phyloP scores from a whole-genome alignment of 2,797 vertebrate genomes.

The Ispidina lecontei region DNA sequence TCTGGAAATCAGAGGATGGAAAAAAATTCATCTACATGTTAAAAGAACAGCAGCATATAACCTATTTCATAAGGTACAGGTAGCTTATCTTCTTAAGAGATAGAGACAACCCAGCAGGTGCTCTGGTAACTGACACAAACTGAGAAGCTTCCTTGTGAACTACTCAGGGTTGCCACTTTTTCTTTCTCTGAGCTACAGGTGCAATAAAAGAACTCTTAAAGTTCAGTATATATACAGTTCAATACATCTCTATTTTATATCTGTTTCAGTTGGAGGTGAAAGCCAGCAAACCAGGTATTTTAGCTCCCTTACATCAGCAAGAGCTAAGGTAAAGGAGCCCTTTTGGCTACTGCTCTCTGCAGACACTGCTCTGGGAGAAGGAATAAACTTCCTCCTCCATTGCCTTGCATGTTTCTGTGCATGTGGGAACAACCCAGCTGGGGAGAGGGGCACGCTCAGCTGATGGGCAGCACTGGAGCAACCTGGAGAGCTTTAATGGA shows the following conservation, averaged over 20 bases:
- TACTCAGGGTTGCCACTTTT: not conserved
- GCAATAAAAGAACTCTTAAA: not conserved
- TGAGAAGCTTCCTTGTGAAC: not conserved
- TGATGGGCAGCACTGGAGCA: not conserved
- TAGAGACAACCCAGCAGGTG: not conserved
- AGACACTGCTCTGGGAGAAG: not conserved
- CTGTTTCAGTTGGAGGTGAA: not conserved
- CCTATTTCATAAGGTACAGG: not conserved
- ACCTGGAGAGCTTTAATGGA: not conserved
- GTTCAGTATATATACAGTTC: not conserved
- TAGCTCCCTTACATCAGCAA: not conserved
- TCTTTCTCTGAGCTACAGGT: not conserved
- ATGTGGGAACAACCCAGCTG: not conserved
- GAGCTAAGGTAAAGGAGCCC: not conserved
- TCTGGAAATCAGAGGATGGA: not conserved
- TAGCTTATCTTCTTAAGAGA: not conserved
- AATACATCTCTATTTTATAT: not conserved
- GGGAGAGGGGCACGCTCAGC: not conserved
- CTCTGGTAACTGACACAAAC: rapidly evolving
- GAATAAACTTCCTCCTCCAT: not conserved
- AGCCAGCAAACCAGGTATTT: not conserved
- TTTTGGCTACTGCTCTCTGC: not conserved
- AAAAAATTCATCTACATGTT: not conserved
- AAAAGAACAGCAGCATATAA: not conserved
- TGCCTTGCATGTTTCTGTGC: not conserved